Conservation (phyloP, 2,888 invertebrate species). For the Penaeus monodon region DNA sequence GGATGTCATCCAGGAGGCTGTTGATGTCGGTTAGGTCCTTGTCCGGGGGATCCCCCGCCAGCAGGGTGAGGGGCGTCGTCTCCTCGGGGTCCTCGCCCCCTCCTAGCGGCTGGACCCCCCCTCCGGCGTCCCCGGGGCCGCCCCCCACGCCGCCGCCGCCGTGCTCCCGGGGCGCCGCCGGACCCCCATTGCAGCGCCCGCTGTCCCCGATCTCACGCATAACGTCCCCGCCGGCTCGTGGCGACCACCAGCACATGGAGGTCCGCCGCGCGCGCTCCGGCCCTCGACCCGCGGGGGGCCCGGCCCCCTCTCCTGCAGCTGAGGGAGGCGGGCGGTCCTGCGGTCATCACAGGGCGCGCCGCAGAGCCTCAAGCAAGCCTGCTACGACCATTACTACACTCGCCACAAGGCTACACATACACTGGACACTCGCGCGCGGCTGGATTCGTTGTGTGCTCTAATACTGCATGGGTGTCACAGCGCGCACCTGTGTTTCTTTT, state of each 20-base stretch:
- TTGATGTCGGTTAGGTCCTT: constrained; percentile 58
- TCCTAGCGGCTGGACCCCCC: constrained; percentile 7
- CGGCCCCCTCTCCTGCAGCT: constrained; percentile 40
- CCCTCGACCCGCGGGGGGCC: constrained; percentile 38
- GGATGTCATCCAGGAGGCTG: constrained; percentile 57
- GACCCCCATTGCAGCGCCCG: constrained; percentile 55
- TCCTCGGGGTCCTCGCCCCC: constrained; percentile 51
- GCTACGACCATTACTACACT: constrained; percentile 23
- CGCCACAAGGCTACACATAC: no score
- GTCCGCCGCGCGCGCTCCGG: constrained; percentile 40
- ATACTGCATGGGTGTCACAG: no score
- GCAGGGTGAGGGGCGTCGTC: constrained; percentile 54
- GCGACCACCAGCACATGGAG: constrained; percentile 59
- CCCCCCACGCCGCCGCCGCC: constrained; percentile 42
- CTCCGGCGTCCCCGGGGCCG: constrained; percentile 35
- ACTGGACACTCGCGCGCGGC: no score
- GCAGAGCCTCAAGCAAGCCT: constrained; percentile 14
- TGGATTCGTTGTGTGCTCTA: no score
- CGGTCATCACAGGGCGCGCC: constrained; percentile 51
- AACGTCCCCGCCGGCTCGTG: constrained; percentile 46
- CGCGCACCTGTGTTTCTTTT: constrained; percentile 20
- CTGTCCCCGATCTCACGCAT: constrained; percentile 58
- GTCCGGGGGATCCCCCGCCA: constrained; percentile 48
- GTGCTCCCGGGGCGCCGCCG: constrained; percentile 52
- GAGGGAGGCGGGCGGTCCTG: constrained; percentile 47